Conservation (phyloP, 1,140 invertebrate genomes). For the Lepidotrigona ventralis region DNA sequence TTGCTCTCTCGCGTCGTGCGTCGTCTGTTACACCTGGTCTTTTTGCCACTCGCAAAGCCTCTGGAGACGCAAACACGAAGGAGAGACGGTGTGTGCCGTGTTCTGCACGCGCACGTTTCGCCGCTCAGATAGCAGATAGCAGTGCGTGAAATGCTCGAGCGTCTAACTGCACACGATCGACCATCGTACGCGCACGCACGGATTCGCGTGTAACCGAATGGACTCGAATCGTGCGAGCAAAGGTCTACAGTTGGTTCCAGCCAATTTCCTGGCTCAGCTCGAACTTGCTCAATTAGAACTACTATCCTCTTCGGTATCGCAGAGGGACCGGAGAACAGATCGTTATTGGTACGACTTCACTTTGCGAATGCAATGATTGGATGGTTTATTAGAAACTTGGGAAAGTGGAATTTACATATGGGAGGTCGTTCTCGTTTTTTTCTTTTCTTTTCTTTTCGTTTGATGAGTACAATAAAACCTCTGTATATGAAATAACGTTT, state of each 20-base stretch:
- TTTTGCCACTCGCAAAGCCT: conserved; percentile 6
- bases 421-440: too few species aligned
- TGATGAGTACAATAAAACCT: too few species aligned
- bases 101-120: neutral
- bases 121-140: conserved; percentile 12
- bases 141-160: conserved; percentile 24
- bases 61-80: conserved; percentile 16
- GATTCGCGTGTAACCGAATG: neutral
- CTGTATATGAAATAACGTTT: too few species aligned
- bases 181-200: neutral
- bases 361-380: conserved; percentile 30
- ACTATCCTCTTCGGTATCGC: conserved; percentile 54
- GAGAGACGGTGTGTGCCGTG: neutral
- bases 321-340: neutral
- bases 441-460: too few species aligned
- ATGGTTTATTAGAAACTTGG: neutral
- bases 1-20: conserved; percentile 13
- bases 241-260: conserved; percentile 33
- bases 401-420: neutral
- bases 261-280: conserved; percentile 66
- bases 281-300: conserved; percentile 73
- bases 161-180: neutral
- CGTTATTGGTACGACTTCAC: conserved; percentile 60
- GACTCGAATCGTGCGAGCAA: neutral
- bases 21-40: conserved; percentile 8